These are phyloP conservation scores for Rhinoderma darwinii DNA, from an alignment of 2,113 vertebrate genomes.

Conservation along the genomic window DNA sequence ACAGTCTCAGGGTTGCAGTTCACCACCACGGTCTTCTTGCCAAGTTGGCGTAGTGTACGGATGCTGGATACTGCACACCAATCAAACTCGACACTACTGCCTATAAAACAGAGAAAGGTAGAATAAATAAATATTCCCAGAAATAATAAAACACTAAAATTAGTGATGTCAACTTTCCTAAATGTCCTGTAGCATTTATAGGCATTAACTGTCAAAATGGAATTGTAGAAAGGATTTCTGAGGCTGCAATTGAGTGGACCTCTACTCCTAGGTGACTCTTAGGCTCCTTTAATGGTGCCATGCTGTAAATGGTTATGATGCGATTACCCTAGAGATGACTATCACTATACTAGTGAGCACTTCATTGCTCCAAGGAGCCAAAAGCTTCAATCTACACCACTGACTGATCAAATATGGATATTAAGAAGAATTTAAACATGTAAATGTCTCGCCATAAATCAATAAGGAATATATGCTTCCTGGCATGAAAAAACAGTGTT, in stretches of 20 bases:
- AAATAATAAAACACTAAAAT: background rate
- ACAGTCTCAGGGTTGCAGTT: conserved; percentile 98
- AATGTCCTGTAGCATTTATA: background rate
- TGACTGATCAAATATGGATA: background rate
- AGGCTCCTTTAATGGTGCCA: background rate
- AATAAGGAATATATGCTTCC: background rate
- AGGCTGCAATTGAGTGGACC: background rate
- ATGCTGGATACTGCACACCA: conserved; percentile 97
- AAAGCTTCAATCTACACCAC: background rate
- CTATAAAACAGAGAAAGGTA: conserved; percentile 69
- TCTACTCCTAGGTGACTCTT: background rate
- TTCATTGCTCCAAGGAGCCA: background rate
- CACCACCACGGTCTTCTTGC: conserved; percentile 87
- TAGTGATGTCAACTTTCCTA: background rate
- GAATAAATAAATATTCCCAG: background rate
- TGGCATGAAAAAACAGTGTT: background rate
- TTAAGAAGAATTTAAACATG: background rate
- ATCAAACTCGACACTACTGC: conserved; percentile 97
- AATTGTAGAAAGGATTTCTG: background rate
- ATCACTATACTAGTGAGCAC: background rate
- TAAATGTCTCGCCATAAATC: background rate
- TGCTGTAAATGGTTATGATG: background rate
- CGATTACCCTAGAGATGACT: background rate
- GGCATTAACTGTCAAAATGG: background rate
- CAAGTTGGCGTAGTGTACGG: conserved; percentile 86